phyloP scores from a whole-genome alignment of 2,797 vertebrate genomes.

The Mormyrus hasselquistii region DNA sequence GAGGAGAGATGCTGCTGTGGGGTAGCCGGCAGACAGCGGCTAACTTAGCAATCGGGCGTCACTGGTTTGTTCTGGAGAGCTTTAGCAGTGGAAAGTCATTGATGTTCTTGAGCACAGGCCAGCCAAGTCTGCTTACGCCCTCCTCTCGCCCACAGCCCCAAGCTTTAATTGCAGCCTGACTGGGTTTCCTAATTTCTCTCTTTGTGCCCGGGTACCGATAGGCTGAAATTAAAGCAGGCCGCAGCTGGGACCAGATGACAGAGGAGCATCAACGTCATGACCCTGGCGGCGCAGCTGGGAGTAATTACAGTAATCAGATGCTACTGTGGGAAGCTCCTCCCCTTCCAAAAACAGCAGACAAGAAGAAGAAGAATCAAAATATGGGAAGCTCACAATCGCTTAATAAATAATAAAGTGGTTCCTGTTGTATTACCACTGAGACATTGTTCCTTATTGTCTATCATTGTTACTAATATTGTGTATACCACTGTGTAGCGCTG shows the following conservation, averaged over 20 bases:
- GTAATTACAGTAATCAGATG: constrained; percentile 32
- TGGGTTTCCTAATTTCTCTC: constrained; percentile 1
- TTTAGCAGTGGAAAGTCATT: constrained; percentile 11
- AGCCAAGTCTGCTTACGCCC: not conserved
- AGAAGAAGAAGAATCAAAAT: not conserved
- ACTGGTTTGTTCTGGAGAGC: not conserved
- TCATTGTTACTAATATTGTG: not conserved
- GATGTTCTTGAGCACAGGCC: not conserved
- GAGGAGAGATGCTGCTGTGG: not conserved
- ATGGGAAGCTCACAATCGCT: not conserved
- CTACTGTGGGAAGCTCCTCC: not conserved
- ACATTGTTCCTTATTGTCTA: not conserved
- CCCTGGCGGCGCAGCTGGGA: constrained; percentile 14
- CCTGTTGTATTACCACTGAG: not conserved
- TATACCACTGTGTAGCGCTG: not conserved
- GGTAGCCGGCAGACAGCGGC: not conserved
- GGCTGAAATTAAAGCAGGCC: constrained; percentile 19
- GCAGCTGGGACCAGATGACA: constrained; percentile 26
- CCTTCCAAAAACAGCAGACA: not conserved
- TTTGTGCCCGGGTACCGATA: constrained; percentile 12
- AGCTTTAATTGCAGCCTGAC: constrained; percentile 23
- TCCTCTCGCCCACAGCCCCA: not conserved
- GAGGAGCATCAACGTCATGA: constrained; percentile 19
- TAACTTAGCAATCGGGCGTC: not conserved
- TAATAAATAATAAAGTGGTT: not conserved